Evolutionary conservation across 2,113 vertebrate species (phyloP).

Genomic region (Oryzias celebensis): DNA sequence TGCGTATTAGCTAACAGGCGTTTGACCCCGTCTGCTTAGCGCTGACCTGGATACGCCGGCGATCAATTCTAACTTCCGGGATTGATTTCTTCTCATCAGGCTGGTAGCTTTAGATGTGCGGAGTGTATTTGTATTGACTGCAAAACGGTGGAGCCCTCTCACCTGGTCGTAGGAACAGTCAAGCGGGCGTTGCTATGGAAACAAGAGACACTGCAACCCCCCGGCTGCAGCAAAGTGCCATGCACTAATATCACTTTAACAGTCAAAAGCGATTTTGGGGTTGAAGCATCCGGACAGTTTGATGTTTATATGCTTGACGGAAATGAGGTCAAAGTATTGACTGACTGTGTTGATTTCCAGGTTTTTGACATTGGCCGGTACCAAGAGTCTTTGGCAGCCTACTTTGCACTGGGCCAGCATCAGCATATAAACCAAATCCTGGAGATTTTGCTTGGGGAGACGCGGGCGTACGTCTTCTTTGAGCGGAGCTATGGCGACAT

Average conservation of each 20-base stretch:
- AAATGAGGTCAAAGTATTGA: conserved; percentile 1
- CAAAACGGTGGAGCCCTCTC: conserved; percentile 44
- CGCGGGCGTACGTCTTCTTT: conserved; percentile 95
- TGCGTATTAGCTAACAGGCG: conserved; percentile 43
- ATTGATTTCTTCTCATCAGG: conserved; percentile 47
- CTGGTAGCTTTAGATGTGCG: conserved; percentile 30
- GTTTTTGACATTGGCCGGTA: conserved; percentile 95
- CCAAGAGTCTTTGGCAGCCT: conserved; percentile 95
- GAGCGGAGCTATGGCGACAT: conserved; percentile 97
- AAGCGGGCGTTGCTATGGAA: conserved; percentile 69
- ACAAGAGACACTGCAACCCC: conserved; percentile 64
- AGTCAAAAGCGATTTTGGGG: too few species aligned
- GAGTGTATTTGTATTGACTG: conserved; percentile 49
- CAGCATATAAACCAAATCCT: conserved; percentile 98
- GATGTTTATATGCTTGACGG: background rate
- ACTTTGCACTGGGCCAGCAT: conserved; percentile 93
- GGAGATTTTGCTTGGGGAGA: conserved; percentile 95
- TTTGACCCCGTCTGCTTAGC: conserved; percentile 55
- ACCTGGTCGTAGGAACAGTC: conserved; percentile 59
- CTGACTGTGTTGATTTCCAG: conserved; percentile 60
- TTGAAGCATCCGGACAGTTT: background rate
- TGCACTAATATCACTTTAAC: conserved; percentile 16
- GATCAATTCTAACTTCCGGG: conserved; percentile 42
- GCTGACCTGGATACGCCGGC: conserved; percentile 45
- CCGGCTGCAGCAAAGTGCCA: conserved; percentile 38